A percentile compares a stretch with the other conserved stretches of the same genome.
These are phyloP conservation scores for Columbina picui DNA, from an alignment of 2,113 vertebrate genomes.

Conservation along the genomic window DNA sequence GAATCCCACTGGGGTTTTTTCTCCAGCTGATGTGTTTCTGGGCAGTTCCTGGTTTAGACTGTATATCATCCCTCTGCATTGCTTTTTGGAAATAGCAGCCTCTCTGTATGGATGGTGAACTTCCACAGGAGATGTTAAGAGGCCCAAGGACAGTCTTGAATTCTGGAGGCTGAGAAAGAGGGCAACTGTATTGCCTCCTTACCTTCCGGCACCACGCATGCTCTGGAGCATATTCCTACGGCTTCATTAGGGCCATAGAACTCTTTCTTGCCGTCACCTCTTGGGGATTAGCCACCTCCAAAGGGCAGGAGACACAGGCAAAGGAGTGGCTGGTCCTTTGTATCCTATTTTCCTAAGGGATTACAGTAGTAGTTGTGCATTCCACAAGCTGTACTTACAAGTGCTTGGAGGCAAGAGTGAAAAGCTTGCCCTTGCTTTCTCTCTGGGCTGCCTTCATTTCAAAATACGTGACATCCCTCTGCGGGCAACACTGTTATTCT, in stretches of 20 bases:
- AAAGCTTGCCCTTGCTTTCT: not conserved
- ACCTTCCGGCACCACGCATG: accelerated
- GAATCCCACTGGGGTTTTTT: not conserved
- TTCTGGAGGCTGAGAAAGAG: not conserved
- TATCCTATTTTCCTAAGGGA: not conserved
- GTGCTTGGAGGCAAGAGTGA: not conserved
- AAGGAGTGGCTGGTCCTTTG: not conserved
- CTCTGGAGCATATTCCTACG: not conserved
- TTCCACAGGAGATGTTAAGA: not conserved
- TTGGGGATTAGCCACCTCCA: not conserved
- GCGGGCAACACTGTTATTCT: not conserved
- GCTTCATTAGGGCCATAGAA: not conserved
- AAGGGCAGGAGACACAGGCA: not conserved
- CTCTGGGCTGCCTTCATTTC: not conserved
- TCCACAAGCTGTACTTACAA: not conserved
- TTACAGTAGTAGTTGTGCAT: not conserved
- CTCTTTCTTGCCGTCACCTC: not conserved
- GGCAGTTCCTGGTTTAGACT: not conserved
- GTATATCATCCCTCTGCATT: not conserved
- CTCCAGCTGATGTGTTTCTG: not conserved
- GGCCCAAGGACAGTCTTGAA: not conserved
- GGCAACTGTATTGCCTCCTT: not conserved
- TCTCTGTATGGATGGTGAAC: not conserved
- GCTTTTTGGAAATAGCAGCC: not conserved
- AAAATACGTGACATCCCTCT: not conserved